phyloP scores from a whole-genome alignment of 2,888 invertebrate species.

The Netelia fuscicornis region DNA sequence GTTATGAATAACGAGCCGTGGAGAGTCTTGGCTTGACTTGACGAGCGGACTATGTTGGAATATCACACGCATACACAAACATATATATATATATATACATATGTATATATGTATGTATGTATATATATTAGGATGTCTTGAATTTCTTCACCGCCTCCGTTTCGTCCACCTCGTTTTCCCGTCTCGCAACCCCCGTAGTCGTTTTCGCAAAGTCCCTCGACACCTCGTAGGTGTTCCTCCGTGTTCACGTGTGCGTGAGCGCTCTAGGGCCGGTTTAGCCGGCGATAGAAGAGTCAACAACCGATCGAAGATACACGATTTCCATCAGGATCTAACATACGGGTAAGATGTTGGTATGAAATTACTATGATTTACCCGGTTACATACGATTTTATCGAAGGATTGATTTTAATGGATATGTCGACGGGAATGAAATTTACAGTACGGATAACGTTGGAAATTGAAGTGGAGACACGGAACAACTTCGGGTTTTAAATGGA shows the following conservation, averaged over 20 bases:
- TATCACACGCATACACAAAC: neutral
- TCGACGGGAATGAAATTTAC: slow-evolving; percentile 35
- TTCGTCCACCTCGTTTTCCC: slow-evolving; percentile 43
- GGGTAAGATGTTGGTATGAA: slow-evolving; percentile 37
- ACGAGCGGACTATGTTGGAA: slow-evolving; percentile 37
- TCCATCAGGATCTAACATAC: slow-evolving; percentile 54
- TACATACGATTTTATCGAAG: slow-evolving; percentile 38
- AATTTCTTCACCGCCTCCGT: slow-evolving; percentile 32
- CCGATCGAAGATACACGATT: slow-evolving; percentile 61
- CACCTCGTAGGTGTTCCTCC: slow-evolving; percentile 17
- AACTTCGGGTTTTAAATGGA: no score
- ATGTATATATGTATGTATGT: neutral
- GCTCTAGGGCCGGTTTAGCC: slow-evolving; percentile 55
- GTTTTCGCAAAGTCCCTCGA: slow-evolving; percentile 28
- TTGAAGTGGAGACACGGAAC: neutral
- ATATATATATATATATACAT: neutral
- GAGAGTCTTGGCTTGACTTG: slow-evolving; percentile 65
- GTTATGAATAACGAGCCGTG: slow-evolving; percentile 70
- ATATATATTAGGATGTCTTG: neutral
- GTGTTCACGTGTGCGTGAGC: neutral
- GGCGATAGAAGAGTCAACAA: slow-evolving; percentile 48
- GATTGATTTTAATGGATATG: slow-evolving; percentile 61
- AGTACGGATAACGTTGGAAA: slow-evolving; percentile 4
- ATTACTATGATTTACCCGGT: slow-evolving; percentile 55
- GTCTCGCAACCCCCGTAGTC: slow-evolving; percentile 24